A percentile compares a stretch with the other conserved stretches of the same genome.
phyloP scores from a whole-genome alignment of 2,888 invertebrate species.

The Napeogenes inachia region DNA sequence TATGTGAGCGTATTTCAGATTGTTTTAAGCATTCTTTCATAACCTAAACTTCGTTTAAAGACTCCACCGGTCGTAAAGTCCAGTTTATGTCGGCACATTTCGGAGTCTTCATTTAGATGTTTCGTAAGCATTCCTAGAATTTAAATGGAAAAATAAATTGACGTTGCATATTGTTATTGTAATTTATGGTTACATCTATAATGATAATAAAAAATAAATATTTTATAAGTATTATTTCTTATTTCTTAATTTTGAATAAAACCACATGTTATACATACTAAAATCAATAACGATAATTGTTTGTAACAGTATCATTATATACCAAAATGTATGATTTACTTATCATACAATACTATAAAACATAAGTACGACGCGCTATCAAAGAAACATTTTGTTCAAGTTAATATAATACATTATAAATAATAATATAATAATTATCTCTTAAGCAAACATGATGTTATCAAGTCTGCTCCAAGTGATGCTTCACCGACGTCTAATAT shows the following conservation, averaged over 20 bases:
- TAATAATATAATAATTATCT: constrained; percentile 9
- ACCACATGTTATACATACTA: too few species aligned
- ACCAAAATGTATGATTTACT: too few species aligned
- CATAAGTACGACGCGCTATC: not conserved
- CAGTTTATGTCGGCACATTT: constrained; percentile 62
- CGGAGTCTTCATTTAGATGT: constrained; percentile 58
- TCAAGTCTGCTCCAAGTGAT: constrained; percentile 14
- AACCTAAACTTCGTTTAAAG: constrained; percentile 62
- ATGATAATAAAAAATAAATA: too few species aligned
- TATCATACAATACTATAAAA: not conserved
- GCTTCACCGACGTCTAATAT: constrained; percentile 38
- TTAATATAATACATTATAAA: constrained; percentile 4
- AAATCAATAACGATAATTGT: too few species aligned
- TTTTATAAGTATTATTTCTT: too few species aligned
- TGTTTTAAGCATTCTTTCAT: constrained; percentile 66
- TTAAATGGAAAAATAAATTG: constrained; percentile 15
- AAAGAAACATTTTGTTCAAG: not conserved
- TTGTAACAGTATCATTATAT: too few species aligned
- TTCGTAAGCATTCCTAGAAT: constrained; percentile 45
- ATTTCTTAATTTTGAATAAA: too few species aligned
- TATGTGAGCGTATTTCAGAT: constrained; percentile 55
- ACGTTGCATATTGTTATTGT: not conserved
- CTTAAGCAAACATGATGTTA: constrained; percentile 13
- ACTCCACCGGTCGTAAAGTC: constrained; percentile 58
- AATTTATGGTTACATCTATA: too few species aligned